phyloP scores from a whole-genome alignment of 2,888 invertebrate species.

The Pandemis heparana region DNA sequence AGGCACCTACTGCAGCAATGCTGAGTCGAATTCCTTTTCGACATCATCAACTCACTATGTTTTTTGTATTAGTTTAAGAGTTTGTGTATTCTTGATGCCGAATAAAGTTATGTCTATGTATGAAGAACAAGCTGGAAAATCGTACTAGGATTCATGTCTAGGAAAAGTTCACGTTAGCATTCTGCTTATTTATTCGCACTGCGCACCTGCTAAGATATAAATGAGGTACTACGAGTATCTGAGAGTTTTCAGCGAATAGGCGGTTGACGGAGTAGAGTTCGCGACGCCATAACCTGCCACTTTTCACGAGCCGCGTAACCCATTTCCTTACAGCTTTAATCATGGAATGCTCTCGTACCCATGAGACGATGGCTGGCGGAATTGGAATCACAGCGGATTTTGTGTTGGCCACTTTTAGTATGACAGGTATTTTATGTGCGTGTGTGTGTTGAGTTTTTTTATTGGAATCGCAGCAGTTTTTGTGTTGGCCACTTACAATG shows the following conservation, averaged over 20 bases:
- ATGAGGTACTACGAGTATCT: constrained; percentile 11
- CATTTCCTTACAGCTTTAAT: constrained; percentile 24
- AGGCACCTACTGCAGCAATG: too few relatives aligned
- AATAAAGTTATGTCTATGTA: too few relatives aligned
- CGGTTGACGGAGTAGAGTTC: constrained; percentile 14
- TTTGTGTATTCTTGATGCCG: too few relatives aligned
- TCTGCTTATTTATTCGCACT: constrained; percentile 6
- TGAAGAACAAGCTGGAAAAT: too few relatives aligned
- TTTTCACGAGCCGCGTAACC: constrained; percentile 16
- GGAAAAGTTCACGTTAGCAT: neutral
- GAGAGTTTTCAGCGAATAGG: constrained; percentile 22
- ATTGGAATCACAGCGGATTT: neutral
- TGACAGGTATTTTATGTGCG: too few relatives aligned
- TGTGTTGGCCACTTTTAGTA: neutral
- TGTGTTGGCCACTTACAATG: too few relatives aligned
- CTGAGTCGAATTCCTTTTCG: too few relatives aligned
- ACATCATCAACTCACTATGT: too few relatives aligned
- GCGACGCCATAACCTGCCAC: constrained; percentile 20
- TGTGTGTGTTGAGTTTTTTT: neutral
- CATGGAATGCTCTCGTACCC: constrained; percentile 20
- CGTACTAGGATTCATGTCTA: too few relatives aligned
- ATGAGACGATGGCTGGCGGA: constrained; percentile 19
- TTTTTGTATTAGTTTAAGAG: too few relatives aligned
- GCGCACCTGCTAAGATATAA: constrained; percentile 18
- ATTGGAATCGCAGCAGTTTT: neutral